These are phyloP conservation scores for human DNA, from an alignment of 2,113 vertebrate species.

Conservation along the genomic window DNA sequence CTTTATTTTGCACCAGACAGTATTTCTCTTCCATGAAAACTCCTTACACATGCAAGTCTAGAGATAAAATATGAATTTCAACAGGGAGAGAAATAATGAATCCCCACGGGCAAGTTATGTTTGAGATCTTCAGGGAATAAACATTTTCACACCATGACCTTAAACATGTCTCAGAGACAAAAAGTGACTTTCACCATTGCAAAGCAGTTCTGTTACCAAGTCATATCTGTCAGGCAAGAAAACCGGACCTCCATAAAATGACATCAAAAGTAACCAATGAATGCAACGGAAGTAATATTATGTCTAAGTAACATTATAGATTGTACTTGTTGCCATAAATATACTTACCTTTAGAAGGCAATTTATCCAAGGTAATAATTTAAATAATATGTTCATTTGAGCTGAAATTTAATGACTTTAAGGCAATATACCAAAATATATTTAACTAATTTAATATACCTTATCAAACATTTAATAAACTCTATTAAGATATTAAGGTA, in stretches of 20 bases:
- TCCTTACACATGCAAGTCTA: not conserved
- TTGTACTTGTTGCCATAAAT: not conserved
- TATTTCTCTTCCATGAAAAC: not conserved
- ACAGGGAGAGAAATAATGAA: slow-evolving; percentile 43
- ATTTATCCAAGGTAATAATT: not conserved
- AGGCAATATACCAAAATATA: not conserved
- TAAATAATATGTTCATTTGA: not conserved
- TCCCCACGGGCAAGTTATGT: slow-evolving; percentile 9
- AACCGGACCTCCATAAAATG: not conserved
- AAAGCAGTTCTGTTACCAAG: not conserved
- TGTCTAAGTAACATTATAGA: not conserved
- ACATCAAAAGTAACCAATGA: not conserved
- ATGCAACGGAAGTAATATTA: not conserved
- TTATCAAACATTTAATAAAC: not conserved
- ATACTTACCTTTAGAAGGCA: not conserved
- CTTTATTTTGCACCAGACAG: not conserved
- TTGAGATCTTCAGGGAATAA: slow-evolving; percentile 45
- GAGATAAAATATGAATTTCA: slow-evolving; percentile 23
- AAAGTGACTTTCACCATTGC: not conserved
- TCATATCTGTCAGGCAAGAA: not conserved
- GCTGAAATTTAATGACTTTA: not conserved
- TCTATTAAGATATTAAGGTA: not conserved
- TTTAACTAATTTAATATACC: not conserved
- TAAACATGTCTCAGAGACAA: not conserved
- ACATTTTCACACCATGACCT: slow-evolving; percentile 32